Evolutionary conservation across 1,140 invertebrate species (phyloP).

Genomic region (Conopomorpha cramerella): DNA sequence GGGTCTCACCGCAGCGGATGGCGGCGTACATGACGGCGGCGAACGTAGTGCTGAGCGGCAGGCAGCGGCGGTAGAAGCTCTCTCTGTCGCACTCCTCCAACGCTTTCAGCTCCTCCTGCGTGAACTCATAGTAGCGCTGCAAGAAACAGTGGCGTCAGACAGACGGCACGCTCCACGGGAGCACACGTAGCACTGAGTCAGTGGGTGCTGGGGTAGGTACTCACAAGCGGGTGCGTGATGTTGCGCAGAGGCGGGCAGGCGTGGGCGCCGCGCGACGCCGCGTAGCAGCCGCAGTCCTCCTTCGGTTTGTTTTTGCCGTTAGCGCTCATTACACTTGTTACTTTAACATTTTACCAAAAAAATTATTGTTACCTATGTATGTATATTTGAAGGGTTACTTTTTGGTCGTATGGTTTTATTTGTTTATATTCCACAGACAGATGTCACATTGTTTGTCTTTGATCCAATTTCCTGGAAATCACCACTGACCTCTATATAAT

Average conservation of each 20-base stretch:
- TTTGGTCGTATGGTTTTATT: too few species aligned
- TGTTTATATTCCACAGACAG: too few species aligned
- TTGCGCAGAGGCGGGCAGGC: conserved; percentile 26
- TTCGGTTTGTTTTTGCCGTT: conserved; percentile 18
- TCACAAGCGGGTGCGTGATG: conserved; percentile 41
- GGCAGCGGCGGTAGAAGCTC: conserved; percentile 41
- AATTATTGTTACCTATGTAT: too few species aligned
- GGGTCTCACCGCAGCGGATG: conserved; percentile 26
- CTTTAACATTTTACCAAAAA: conserved; percentile 8
- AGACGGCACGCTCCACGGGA: too few species aligned
- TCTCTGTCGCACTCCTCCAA: conserved; percentile 48
- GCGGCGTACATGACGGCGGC: conserved; percentile 29
- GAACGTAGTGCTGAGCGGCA: conserved; percentile 35
- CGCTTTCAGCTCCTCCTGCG: conserved; percentile 36
- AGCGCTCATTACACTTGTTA: conserved; percentile 21
- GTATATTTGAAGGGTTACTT: too few species aligned
- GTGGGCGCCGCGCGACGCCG: conserved; percentile 15
- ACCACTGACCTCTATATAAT: too few species aligned
- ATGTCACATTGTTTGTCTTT: too few species aligned
- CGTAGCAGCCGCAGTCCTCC: conserved; percentile 19
- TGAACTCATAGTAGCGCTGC: conserved; percentile 47
- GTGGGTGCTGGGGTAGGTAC: too few species aligned
- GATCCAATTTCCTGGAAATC: too few species aligned
- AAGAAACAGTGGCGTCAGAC: too few species aligned
- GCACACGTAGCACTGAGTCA: too few species aligned